phyloP scores from a whole-genome alignment of 2,797 vertebrate species.

The Nyctibius grandis region DNA sequence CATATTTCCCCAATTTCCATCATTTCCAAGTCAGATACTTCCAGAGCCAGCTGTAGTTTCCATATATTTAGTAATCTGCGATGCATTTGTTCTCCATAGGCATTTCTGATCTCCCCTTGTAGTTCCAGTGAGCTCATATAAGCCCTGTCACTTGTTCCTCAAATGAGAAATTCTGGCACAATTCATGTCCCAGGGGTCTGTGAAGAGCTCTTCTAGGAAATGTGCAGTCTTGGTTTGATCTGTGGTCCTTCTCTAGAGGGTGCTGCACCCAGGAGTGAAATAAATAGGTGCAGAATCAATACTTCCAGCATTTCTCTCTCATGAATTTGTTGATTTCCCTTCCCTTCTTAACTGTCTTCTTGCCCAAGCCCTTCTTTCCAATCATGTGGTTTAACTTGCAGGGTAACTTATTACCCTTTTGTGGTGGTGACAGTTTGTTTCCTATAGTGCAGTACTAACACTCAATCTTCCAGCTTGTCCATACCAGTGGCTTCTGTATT shows the following conservation, averaged over 20 bases:
- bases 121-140: not conserved
- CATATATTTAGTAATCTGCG: not conserved
- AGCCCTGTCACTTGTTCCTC: not conserved
- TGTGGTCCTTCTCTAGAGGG: not conserved
- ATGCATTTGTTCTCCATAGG: not conserved
- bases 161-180: not conserved
- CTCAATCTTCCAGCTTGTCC: not conserved
- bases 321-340: not conserved
- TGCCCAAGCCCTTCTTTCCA: not conserved
- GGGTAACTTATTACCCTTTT: not conserved
- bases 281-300: not conserved
- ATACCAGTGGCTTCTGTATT: not conserved
- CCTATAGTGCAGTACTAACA: not conserved
- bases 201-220: not conserved
- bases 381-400: not conserved
- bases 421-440: accelerated
- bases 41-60: not conserved
- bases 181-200: not conserved
- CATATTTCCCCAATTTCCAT: not conserved
- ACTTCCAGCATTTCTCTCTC: not conserved
- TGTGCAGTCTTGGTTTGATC: not conserved
- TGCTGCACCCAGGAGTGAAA: not conserved
- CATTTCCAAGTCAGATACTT: not conserved
- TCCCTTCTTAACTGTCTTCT: not conserved
- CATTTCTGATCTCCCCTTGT: not conserved